Evolutionary conservation across 2,113 vertebrate genomes (phyloP), one percentile per base, ranked within the genome.

Genomic region (Podarcis raffonei): DNA sequence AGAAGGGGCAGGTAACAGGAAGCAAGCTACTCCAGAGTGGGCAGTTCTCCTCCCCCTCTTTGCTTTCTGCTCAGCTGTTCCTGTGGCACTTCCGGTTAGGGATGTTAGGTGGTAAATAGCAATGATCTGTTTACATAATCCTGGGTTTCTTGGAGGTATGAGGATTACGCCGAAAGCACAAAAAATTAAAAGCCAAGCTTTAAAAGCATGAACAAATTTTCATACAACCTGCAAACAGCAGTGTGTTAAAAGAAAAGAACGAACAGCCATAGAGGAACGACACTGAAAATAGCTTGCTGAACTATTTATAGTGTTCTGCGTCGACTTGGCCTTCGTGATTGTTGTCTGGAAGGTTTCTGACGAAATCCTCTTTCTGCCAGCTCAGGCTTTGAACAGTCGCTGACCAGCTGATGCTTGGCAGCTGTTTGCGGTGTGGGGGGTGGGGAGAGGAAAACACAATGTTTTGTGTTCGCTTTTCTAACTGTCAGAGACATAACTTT

Each of bases 231-330:
- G 68, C 27, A 66, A 72, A 12, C 18, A 5, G 1, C 27, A 53
- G 83, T 18, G 30, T 16, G 84, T 79, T 88, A 59, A 30, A 77
- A n/a, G 83, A 79, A 72, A 80, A 83, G 32, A 82, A 66, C 3
- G 35, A 15, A 16, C 66, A 13, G 6, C 35, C 30, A 53, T 2
- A 76, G 59, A 42, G n/a, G 20, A 72, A 68, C 35, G 2, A 42
- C 22, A 53, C 68, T 74, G 86, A 62, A 90, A 87, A 87, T 84
- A 84, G 76, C 23, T 6, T 13, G n/a, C 39, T 13, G 12, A 2
- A 12, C 76, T 87, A 87, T 90, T 90, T 84, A 90, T 90, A 84
- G 76, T 12, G 0, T 48, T 76, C 48, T 7, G 27, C 22, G 23
- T 79, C 23, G 68, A 12, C 77, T 81, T 68, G 37, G 75, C 80